Evolutionary conservation across 1,140 invertebrate genomes (phyloP).

Genomic region (Scaptodrosophila lebanonensis): DNA sequence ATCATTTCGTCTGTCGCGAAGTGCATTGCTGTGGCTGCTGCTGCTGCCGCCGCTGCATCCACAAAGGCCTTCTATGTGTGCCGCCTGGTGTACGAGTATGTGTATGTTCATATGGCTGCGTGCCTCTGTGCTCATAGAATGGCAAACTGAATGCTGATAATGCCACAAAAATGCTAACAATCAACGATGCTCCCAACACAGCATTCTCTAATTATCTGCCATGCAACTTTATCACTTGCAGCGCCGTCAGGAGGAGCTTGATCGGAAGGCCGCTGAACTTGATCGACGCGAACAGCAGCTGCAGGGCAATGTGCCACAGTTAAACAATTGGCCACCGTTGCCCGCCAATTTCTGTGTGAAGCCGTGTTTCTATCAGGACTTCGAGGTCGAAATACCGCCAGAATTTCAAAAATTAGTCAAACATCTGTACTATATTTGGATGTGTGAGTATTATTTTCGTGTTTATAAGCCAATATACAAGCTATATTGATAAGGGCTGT

Average conservation of each 20-base stretch:
- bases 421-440: slow-evolving; percentile 97
- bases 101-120: not conserved
- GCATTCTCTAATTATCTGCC: not conserved
- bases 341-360: slow-evolving; percentile 94
- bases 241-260: slow-evolving; percentile 89
- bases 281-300: slow-evolving; percentile 93
- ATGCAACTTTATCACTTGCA: slow-evolving; percentile 57
- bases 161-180: not conserved
- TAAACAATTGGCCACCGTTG: slow-evolving; percentile 99
- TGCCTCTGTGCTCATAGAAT: too few species aligned
- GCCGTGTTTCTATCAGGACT: slow-evolving; percentile 99
- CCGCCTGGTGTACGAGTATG: not conserved
- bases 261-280: slow-evolving; percentile 90
- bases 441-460: slow-evolving; percentile 91
- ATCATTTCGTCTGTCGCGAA: slow-evolving; percentile 12
- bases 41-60: slow-evolving; percentile 6
- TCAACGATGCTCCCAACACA: not conserved
- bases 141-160: not conserved
- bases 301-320: slow-evolving; percentile 82
- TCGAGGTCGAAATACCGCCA: slow-evolving; percentile 98
- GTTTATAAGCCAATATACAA: too few species aligned
- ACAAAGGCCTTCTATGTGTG: slow-evolving; percentile 6
- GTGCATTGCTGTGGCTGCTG: slow-evolving; percentile 34
- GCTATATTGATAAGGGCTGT: too few species aligned
- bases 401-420: slow-evolving; percentile 98